Evolutionary conservation across 2,888 invertebrate genomes (phyloP), one percentile per base, ranked within the genome.

Genomic region (Eilema caniola): DNA sequence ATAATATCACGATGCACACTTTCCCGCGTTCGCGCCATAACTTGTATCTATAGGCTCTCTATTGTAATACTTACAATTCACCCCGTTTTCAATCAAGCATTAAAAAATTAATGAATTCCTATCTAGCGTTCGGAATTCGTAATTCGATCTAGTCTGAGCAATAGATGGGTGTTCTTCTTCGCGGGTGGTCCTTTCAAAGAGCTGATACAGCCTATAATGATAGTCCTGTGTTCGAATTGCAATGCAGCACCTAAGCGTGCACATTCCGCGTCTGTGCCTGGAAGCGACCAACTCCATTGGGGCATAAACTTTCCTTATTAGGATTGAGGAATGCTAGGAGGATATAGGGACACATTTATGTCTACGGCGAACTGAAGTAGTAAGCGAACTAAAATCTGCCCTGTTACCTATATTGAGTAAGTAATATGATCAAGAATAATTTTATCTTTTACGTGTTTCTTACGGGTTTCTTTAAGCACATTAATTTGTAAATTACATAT

Each of bases 191-290:
- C 24, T 33, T 23, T 53, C 7, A 23, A n/a, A 64, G 53, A 53
- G 1, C 53, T n/a, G 47, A 47, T 47, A n/a, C 16, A 37, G 16
- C 41, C 41, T 5, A 16, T 37, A 24, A 23, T 62, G 37, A 62
- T 47, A 8, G 41, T 41, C 24, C 1, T 28, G n/a, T 24, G 41
- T 47, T 57, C 41, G 28, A 47, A 47, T 81, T 67, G 73, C 69
- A 66, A 56, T 63, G 56, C 74, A 33, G 69, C 79, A 75, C 84
- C 71, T 73, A 41, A 59, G 76, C 72, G 75, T 79, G 82, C 83
- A 59, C 70, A 83, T 82, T 82, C 83, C 76, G 56, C 60, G 7
- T 24, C 61, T 14, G 61, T n/a, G 14, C 28, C 62, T 60, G 56
- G 65, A 70, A 25, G 75, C 64, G n/a, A 70, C 47, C 62, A n/a